phyloP scores from a whole-genome alignment of 2,888 invertebrate genomes.

The Pediacus dermestoides region DNA sequence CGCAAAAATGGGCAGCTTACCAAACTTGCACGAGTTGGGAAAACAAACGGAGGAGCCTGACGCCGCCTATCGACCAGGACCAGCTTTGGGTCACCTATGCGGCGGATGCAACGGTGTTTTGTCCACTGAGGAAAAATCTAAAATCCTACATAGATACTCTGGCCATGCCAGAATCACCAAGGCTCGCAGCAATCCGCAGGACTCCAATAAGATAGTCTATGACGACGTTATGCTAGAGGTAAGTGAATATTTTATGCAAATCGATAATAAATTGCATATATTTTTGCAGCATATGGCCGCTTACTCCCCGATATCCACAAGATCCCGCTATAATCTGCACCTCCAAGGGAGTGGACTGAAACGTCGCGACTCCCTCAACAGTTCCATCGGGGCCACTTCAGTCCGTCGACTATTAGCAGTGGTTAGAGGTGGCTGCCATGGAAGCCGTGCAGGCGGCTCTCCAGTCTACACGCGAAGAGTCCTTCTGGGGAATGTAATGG shows the following conservation, averaged over 20 bases:
- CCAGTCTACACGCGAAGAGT: constrained; percentile 53
- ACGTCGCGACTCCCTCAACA: constrained; percentile 66
- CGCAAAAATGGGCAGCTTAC: constrained; percentile 60
- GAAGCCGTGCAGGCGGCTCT: constrained; percentile 32
- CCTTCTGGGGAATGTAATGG: constrained; percentile 53
- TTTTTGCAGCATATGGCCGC: constrained; percentile 49
- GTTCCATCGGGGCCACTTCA: constrained; percentile 73
- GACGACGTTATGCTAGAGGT: constrained; percentile 44
- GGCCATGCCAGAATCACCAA: constrained; percentile 42
- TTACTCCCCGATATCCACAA: constrained; percentile 59
- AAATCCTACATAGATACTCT: constrained; percentile 39
- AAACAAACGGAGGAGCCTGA: constrained; percentile 29
- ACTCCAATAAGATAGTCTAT: constrained; percentile 38
- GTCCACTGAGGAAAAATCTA: constrained; percentile 38
- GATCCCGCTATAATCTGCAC: constrained; percentile 51
- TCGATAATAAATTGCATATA: constrained; percentile 15
- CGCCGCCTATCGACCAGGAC: constrained; percentile 29
- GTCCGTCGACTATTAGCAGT: constrained; percentile 68
- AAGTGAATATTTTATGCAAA: constrained; percentile 18
- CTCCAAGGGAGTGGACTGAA: constrained; percentile 59
- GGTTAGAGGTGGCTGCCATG: constrained; percentile 44
- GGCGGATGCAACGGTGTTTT: constrained; percentile 35
- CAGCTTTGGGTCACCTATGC: constrained; percentile 40
- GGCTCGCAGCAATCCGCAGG: constrained; percentile 40
- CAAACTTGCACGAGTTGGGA: constrained; percentile 62